Percentiles rank a stretch among this genome's conserved stretches.
Conservation (phyloP, 2,888 invertebrate genomes). For the Notocelia uddmanniana region DNA sequence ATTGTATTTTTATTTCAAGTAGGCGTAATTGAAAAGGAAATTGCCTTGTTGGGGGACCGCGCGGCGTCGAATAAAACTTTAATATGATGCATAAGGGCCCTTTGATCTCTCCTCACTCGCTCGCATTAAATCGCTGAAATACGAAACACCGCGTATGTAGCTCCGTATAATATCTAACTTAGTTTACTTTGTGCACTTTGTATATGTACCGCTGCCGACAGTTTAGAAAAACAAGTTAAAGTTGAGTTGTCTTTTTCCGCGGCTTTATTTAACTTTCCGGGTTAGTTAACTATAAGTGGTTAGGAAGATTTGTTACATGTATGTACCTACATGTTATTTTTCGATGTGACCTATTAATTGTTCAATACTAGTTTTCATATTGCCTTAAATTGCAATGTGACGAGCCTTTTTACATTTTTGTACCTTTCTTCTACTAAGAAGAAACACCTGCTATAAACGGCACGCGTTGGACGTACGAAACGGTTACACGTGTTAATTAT, state of each 20-base stretch:
- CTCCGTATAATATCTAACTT: conserved; percentile 54
- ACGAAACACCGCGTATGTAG: conserved; percentile 61
- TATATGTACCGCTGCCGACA: conserved; percentile 6
- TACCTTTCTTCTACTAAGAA: too few relatives aligned
- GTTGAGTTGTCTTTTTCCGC: neutral
- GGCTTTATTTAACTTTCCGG: neutral
- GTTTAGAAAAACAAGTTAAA: conserved; percentile 8
- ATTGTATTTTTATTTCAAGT: conserved; percentile 85
- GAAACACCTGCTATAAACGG: too few relatives aligned
- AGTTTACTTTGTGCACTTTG: conserved; percentile 35
- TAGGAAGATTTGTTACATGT: neutral
- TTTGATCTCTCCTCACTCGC: conserved; percentile 83
- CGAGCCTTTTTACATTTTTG: too few relatives aligned
- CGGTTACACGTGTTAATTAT: too few relatives aligned
- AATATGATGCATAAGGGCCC: conserved; percentile 83
- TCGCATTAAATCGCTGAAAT: conserved; percentile 77
- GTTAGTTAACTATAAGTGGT: neutral
- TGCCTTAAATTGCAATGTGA: neutral
- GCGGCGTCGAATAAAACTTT: conserved; percentile 82
- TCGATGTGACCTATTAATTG: neutral
- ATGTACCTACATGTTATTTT: neutral
- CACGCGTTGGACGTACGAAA: too few relatives aligned
- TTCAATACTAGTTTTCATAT: neutral
- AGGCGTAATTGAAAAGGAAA: conserved; percentile 85
- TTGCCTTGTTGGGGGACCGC: conserved; percentile 75